These are phyloP conservation scores for Oreocharis arfaki DNA, from an alignment of 2,113 vertebrate genomes.

Conservation along the genomic window DNA sequence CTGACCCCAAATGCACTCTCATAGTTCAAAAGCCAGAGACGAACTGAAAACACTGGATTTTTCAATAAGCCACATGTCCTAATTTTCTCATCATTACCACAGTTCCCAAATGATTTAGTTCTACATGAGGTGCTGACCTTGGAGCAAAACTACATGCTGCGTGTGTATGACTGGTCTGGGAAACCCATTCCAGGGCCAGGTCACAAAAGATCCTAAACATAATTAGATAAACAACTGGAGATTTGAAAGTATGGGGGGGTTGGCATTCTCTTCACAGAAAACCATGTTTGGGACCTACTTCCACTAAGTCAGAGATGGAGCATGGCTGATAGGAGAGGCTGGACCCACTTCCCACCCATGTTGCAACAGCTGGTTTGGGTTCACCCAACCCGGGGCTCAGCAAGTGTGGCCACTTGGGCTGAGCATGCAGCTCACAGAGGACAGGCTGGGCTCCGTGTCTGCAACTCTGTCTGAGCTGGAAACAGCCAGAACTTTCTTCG, in stretches of 20 bases:
- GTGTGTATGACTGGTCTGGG: background rate
- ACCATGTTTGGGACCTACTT: background rate
- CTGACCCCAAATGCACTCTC: background rate
- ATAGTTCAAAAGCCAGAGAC: background rate
- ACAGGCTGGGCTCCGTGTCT: background rate
- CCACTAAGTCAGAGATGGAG: background rate
- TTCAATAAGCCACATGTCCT: background rate
- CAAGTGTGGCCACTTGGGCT: background rate
- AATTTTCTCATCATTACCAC: background rate
- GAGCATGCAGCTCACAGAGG: background rate
- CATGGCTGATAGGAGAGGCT: background rate
- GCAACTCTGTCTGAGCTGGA: background rate
- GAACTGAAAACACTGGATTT: background rate
- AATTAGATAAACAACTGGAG: background rate
- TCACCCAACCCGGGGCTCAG: fast-evolving
- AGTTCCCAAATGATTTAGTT: background rate
- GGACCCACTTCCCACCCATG: fast-evolving
- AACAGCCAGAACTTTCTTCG: background rate
- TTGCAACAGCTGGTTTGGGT: background rate
- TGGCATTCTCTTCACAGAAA: background rate
- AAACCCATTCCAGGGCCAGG: background rate
- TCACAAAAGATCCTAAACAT: background rate
- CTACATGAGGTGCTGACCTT: background rate
- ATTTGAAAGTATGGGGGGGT: fast-evolving
- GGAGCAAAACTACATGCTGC: fast-evolving